Base-by-base conservation (phyloP, 2,888 invertebrate genomes). In the Eilema sororculum region DNA sequence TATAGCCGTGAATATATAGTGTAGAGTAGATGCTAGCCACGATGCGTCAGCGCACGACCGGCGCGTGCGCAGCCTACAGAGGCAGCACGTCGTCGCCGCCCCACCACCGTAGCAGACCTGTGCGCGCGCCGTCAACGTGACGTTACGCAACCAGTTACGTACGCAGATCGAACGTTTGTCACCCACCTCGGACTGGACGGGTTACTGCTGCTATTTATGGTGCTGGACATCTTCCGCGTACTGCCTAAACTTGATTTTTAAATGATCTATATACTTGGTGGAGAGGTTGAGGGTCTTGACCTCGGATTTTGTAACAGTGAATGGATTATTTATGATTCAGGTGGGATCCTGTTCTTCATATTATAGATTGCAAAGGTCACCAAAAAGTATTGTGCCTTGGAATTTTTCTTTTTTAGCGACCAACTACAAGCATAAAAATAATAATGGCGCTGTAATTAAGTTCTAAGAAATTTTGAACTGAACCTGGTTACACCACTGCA, bases 141-240 rank as follows among this genome's bases (percentile, higher is more conserved):
- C 67, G 13, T 72, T 68, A 68, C 62, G 68, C 65, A 72, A 72
- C 72, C 46, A 68, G n/a, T 60, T 65, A 68, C 65, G 65, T 65
- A 41, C 70, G 66, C 71, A 66, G 72, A 76, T 71, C 67, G 65
- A 72, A 65, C 66, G 70, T 59, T 71, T 59, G 65, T 67, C 67
- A 58, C 67, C 67, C 60, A 41, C 37, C 60, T 67, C 30, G 64
- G 56, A 61, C 46, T 71, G 60, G 13, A 67, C 59, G 16, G 60
- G 60, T 33, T 65, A 30, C 52, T 33, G 30, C 56, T 13, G 24
- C 67, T 67, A 67, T 61, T 71, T 67, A 68, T 71, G 65, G 46
- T 25, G 22, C 16, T 52, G 20, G 33, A 30, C 12, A 56, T 57
- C 62, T 68, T 68, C 68, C 68, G 68, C 33, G 52, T 59, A 63